Conservation (phyloP, 2,113 vertebrate genomes). For the Phrynosoma blainvillii region DNA sequence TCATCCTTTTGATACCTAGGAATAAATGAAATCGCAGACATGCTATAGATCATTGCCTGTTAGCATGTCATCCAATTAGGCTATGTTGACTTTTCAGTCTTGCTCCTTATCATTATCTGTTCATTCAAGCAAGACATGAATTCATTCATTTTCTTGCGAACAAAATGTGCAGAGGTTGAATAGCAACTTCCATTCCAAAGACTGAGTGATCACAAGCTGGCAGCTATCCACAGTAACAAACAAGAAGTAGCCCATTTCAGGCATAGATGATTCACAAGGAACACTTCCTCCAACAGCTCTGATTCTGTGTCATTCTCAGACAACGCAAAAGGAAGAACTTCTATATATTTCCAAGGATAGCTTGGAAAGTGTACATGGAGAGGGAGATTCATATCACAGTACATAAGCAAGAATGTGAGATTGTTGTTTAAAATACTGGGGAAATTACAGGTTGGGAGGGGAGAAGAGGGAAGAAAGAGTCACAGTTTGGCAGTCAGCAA, state of each 20-base stretch:
- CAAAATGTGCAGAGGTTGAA: not conserved
- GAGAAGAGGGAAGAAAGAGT: no score
- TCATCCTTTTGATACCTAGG: not conserved
- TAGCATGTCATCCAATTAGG: not conserved
- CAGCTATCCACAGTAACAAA: not conserved
- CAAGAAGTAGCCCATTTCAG: not conserved
- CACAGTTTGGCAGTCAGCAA: no score
- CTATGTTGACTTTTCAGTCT: not conserved
- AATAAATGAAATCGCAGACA: not conserved
- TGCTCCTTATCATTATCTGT: not conserved
- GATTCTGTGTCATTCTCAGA: not conserved
- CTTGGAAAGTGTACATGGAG: not conserved
- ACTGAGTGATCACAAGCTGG: not conserved
- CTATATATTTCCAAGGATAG: not conserved
- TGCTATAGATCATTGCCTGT: not conserved
- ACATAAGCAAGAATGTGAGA: not conserved
- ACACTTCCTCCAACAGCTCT: not conserved
- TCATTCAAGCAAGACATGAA: not conserved
- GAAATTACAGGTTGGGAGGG: not conserved
- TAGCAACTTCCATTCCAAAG: not conserved
- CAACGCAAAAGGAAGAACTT: not conserved
- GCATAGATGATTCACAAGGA: not conserved
- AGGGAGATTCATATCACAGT: not conserved
- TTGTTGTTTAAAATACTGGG: not conserved
- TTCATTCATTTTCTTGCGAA: not conserved